Percentiles rank a stretch among this genome's conserved stretches.
Conservation (phyloP, 2,797 vertebrate genomes). For the Smutsia temminckii region DNA sequence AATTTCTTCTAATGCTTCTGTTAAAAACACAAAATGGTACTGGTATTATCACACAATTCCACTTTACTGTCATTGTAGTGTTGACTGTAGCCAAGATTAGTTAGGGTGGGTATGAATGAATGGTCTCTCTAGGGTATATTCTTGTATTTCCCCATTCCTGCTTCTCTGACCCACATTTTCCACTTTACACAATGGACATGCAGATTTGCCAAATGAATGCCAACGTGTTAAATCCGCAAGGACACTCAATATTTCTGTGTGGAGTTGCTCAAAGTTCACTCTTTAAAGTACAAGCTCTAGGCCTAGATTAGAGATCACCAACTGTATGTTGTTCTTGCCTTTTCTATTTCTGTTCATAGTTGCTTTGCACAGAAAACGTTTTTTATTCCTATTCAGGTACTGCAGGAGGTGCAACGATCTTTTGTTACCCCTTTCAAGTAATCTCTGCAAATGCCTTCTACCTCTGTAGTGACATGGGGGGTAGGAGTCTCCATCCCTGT, state of each 20-base stretch:
- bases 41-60: neutral
- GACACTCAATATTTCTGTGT: neutral
- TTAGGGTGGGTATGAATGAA: neutral
- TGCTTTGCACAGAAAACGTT: constrained; percentile 33
- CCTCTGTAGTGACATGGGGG: neutral
- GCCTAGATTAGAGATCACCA: constrained; percentile 27
- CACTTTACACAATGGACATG: neutral
- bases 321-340: neutral
- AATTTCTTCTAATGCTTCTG: neutral
- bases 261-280: constrained; percentile 16
- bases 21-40: neutral
- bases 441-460: constrained; percentile 15
- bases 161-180: constrained; percentile 34
- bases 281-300: constrained; percentile 29
- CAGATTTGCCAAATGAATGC: constrained; percentile 2
- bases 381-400: constrained; percentile 34
- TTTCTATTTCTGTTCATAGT: constrained; percentile 65
- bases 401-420: neutral
- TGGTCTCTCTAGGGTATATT: neutral
- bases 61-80: neutral
- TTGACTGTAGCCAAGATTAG: neutral
- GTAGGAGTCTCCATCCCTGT: neutral
- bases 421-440: constrained; percentile 46
- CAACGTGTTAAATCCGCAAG: neutral
- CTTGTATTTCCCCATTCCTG: neutral